phyloP scores from a whole-genome alignment of 2,797 vertebrate genomes.

The Heteromormyrus szaboi region DNA sequence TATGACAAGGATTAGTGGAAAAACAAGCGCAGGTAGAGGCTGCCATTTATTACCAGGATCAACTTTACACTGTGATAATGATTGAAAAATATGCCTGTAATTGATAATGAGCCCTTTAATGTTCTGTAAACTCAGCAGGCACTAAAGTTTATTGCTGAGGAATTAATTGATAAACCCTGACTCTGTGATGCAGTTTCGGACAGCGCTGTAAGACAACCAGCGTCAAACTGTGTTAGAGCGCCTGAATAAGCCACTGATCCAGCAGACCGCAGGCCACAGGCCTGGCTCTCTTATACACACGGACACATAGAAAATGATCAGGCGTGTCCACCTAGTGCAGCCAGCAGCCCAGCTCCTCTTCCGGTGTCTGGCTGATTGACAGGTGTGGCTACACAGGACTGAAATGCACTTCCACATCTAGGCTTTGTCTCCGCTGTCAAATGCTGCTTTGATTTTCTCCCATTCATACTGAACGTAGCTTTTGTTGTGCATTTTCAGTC shows the following conservation, averaged over 20 bases:
- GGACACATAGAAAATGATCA: background rate
- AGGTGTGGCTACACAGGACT: background rate
- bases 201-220: background rate
- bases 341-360: background rate
- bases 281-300: background rate
- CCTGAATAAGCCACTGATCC: background rate
- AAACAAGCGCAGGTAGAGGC: conserved; percentile 39
- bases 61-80: conserved; percentile 46
- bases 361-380: background rate
- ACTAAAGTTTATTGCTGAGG: conserved; percentile 55
- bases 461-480: background rate
- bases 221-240: background rate
- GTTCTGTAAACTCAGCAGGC: conserved; percentile 41
- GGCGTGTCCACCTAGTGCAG: background rate
- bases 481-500: background rate
- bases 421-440: background rate
- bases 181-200: background rate
- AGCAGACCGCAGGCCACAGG: background rate
- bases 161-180: conserved; percentile 43
- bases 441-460: background rate
- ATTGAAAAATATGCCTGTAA: conserved; percentile 43
- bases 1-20: conserved; percentile 34
- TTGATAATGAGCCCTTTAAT: conserved; percentile 38
- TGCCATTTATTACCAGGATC: conserved; percentile 47
- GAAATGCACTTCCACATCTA: background rate